Base-by-base conservation (phyloP, 2,888 invertebrate species). In the Augiades crinisus region DNA sequence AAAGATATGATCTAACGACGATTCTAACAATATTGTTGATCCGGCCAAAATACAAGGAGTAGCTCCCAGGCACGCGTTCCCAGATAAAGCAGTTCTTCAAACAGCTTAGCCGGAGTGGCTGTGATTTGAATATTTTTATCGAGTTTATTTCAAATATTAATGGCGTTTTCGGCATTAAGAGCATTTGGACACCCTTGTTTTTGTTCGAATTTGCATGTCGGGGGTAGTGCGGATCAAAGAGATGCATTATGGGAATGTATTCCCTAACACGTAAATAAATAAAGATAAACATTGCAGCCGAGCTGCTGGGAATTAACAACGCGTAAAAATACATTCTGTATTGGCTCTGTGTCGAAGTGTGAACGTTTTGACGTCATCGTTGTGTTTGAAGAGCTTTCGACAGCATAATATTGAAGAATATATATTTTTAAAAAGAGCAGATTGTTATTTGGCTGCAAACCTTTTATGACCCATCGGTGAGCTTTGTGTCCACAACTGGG, bases 141-240 rank as follows among this genome's bases (percentile, higher is more conserved):
- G 80, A 82, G 80, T 86, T 81, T 81, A 78, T 82, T 83, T 87
- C 70, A 86, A 88, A 88, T 88, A 88, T 88, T 88, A 88, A 89
- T 84, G 85, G 78, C 71, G 72, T 75, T 75, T 72, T 66, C 63
- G 62, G 85, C 78, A 81, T 86, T 87, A 86, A 83, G 80, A 74
- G 84, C 73, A 82, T 85, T 84, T 72, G 63, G 63, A 61, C 75
- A 72, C 88, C 88, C 88, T 82, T 87, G 88, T 87, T 86, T 80
- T 84, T 72, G 75, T 78, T 75, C 63, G 73, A 72, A 83, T 86
- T 87, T 87, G 85, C 88, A 86, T 75, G 65, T 59, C 54, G 57
- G 65, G 68, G 74, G 70, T 67, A 63, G 67, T 62, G 64, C 69
- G 68, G 78, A 76, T 77, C 79, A 77, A 70, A 75, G 73, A 63